phyloP scores from a whole-genome alignment of 1,140 invertebrate genomes.

The Popillia japonica region DNA sequence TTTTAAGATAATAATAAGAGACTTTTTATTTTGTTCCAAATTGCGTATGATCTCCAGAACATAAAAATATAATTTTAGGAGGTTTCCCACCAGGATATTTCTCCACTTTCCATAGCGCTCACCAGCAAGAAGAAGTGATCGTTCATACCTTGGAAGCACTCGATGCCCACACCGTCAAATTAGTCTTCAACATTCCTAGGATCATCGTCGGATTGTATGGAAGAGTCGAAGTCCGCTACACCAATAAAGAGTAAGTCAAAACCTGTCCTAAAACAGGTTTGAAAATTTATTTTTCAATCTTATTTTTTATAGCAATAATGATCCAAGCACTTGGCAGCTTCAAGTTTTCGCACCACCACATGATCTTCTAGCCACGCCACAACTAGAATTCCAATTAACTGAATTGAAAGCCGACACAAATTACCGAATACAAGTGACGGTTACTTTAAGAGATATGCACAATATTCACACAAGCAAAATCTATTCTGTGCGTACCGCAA shows the following conservation, averaged over 20 bases:
- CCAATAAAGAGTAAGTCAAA: slow-evolving; percentile 72
- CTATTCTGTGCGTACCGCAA: slow-evolving; percentile 74
- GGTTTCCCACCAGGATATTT: slow-evolving; percentile 40
- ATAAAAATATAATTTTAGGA: slow-evolving; percentile 1
- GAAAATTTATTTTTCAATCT: slow-evolving; percentile 40
- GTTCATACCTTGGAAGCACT: slow-evolving; percentile 75
- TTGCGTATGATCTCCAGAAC: neutral
- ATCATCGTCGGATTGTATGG: slow-evolving; percentile 86
- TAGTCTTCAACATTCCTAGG: slow-evolving; percentile 82
- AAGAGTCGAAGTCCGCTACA: slow-evolving; percentile 83
- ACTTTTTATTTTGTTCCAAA: neutral
- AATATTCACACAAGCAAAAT: slow-evolving; percentile 78
- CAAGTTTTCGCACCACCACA: slow-evolving; percentile 86
- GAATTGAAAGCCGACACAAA: slow-evolving; percentile 79
- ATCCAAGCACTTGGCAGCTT: slow-evolving; percentile 77
- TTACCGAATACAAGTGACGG: slow-evolving; percentile 82
- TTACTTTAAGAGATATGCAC: slow-evolving; percentile 75
- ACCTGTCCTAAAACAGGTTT: neutral
- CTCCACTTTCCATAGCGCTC: slow-evolving; percentile 26
- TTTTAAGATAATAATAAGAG: neutral
- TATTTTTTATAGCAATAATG: slow-evolving; percentile 66
- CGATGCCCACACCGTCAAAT: slow-evolving; percentile 78
- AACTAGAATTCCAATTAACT: slow-evolving; percentile 82
- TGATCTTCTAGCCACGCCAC: slow-evolving; percentile 82
- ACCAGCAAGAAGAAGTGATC: slow-evolving; percentile 62